Base-by-base conservation (phyloP, 2,113 vertebrate species). In the Ornithorhynchus anatinus region DNA sequence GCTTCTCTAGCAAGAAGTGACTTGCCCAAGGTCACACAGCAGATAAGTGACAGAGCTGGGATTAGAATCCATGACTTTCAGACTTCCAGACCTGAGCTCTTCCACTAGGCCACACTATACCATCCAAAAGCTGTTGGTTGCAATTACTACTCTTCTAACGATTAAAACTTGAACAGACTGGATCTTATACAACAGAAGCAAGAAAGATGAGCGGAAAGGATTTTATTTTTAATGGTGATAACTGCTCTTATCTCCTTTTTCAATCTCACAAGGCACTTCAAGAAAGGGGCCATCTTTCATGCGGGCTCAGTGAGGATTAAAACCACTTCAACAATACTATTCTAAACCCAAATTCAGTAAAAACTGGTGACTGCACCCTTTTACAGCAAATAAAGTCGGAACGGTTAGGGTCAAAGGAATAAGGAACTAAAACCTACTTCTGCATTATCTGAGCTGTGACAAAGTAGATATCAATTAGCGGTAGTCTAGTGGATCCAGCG, bases 361-460 rank as follows among this genome's bases (percentile, higher is more conserved):
- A 82, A 72, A 82, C 69, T 77, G 58, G 63, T 39, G 86, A 89
- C 90, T 91, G 89, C 92, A 87, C 64, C 86, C 82, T 80, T 81
- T 75, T 76, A 79, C 86, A 84, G 87, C 89, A 90, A 93, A 94
- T 91, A 92, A 90, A 92, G 93, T 90, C 89, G 89, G 82, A 79
- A 81, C 61, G 57, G 68, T 79, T 63, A 84, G 79, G 86, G 75
- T 85, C 76, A 86, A 63, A 77, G 63, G 58, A 87, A 90, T 89
- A 90, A 92, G 81, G 84, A 86, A 77, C 86, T 86, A 84, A 89
- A 89, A 82, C 38, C 42, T 74, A 37, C 52, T 80, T 87, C 86
- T 84, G 39, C 82, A 77, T 77, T 76, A 65, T 56, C 74, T 48
- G 31, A 48, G 8, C 58, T 4, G 68, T 25, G 69, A 76, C 67